A percentile compares a stretch with the other conserved stretches of the same genome.
Conservation (phyloP, 2,888 invertebrate species). For the Shargacucullia verbasci region DNA sequence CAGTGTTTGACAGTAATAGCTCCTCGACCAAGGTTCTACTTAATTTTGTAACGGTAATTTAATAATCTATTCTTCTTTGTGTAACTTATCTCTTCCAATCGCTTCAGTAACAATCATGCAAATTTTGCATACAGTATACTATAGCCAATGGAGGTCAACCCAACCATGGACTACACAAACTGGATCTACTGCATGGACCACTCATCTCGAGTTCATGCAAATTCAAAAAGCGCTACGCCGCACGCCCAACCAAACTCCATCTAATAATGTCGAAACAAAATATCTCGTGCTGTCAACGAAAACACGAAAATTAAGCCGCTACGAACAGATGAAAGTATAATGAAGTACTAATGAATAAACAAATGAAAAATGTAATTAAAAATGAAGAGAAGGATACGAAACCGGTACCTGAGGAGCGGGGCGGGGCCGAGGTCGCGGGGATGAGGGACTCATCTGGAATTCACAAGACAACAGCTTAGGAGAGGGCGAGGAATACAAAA, state of each 20-base stretch:
- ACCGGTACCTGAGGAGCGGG: slow-evolving; percentile 87
- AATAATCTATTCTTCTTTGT: slow-evolving; percentile 16
- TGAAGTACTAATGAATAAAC: slow-evolving; percentile 57
- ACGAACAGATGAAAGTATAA: slow-evolving; percentile 52
- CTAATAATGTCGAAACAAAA: slow-evolving; percentile 50
- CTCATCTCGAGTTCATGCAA: slow-evolving; percentile 48
- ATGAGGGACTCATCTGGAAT: slow-evolving; percentile 89
- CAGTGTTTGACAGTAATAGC: slow-evolving; percentile 55
- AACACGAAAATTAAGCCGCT: slow-evolving; percentile 52
- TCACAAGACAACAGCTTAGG: slow-evolving; percentile 87
- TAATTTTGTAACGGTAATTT: slow-evolving; percentile 38
- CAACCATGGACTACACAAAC: slow-evolving; percentile 29
- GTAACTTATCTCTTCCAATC: slow-evolving; percentile 3
- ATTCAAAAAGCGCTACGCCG: slow-evolving; percentile 47
- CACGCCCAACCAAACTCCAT: slow-evolving; percentile 35
- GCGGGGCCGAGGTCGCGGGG: slow-evolving; percentile 87
- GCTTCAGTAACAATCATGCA: slow-evolving; percentile 22
- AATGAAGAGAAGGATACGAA: slow-evolving; percentile 69
- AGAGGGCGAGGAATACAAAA: slow-evolving; percentile 73
- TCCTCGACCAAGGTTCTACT: slow-evolving; percentile 52
- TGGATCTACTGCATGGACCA: slow-evolving; percentile 26
- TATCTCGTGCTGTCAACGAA: slow-evolving; percentile 44
- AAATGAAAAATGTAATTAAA: slow-evolving; percentile 61
- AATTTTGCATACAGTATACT: slow-evolving; percentile 3
- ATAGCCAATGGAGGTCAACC: slow-evolving; percentile 18